phyloP scores from a whole-genome alignment of 2,113 vertebrate genomes.

The Nycticorax nycticorax region DNA sequence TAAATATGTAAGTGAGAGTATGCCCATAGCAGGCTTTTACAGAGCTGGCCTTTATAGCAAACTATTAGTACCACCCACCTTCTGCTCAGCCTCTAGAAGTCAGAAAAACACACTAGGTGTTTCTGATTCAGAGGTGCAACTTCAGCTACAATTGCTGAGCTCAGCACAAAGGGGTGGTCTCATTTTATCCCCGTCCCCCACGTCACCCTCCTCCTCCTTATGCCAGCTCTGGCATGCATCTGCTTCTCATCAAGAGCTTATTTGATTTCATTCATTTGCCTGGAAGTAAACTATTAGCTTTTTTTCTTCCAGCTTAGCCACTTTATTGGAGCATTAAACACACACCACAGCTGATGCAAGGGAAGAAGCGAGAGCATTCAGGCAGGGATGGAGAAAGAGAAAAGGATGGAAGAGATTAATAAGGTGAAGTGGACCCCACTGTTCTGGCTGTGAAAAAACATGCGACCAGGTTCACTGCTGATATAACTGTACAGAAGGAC shows the following conservation, averaged over 20 bases:
- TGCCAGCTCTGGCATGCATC: background rate
- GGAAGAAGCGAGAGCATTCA: accelerated
- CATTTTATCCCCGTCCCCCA: background rate
- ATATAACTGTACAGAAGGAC: background rate
- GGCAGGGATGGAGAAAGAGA: background rate
- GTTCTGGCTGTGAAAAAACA: background rate
- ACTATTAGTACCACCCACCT: background rate
- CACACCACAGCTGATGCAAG: background rate
- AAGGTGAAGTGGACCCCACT: background rate
- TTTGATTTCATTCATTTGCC: accelerated
- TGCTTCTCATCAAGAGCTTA: background rate
- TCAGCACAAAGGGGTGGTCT: background rate
- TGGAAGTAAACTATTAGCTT: background rate
- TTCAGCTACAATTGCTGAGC: background rate
- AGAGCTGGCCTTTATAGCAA: background rate
- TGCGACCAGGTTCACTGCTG: background rate
- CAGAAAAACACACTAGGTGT: background rate
- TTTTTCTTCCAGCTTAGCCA: background rate
- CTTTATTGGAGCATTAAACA: background rate
- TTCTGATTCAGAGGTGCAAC: background rate
- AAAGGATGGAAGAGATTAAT: background rate
- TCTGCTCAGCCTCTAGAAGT: background rate
- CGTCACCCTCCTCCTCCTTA: background rate
- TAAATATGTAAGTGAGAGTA: background rate
- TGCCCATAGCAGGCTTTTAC: background rate